phyloP scores from a whole-genome alignment of 2,113 vertebrate genomes.

The Passer domesticus region DNA sequence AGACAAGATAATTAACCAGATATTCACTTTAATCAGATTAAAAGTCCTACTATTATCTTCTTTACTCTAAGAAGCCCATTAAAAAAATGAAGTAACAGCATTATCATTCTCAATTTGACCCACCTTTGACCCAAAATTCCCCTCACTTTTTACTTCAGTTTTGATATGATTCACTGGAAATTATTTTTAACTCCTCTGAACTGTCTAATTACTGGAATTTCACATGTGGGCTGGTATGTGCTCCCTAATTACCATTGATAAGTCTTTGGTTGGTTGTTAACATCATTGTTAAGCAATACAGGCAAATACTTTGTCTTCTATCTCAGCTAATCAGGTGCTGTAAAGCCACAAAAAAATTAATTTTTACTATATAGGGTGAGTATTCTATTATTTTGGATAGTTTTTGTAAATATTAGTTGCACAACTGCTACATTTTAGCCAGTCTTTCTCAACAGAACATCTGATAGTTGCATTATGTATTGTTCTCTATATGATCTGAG shows the following conservation, averaged over 20 bases:
- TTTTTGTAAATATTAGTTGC: not conserved
- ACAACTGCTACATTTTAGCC: not conserved
- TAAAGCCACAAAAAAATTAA: not conserved
- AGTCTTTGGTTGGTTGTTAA: not conserved
- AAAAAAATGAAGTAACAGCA: not conserved
- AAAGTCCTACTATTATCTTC: not conserved
- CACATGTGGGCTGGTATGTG: not conserved
- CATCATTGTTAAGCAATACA: not conserved
- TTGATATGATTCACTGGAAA: not conserved
- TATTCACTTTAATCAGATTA: slow-evolving; percentile 37
- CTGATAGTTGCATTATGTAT: not conserved
- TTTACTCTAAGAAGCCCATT: slow-evolving; percentile 43
- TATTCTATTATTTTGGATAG: not conserved
- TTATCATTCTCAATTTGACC: not conserved
- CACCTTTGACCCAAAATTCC: not conserved
- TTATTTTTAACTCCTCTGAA: not conserved
- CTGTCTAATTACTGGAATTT: not conserved
- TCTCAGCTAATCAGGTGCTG: not conserved
- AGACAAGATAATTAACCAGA: slow-evolving; percentile 17
- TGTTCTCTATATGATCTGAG: not conserved
- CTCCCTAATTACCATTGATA: not conserved
- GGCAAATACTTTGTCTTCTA: not conserved
- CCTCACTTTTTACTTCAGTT: not conserved
- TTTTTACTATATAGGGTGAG: not conserved
- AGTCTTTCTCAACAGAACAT: not conserved